Percentiles rank a stretch among this genome's conserved stretches.
Conservation (phyloP, 2,113 vertebrate species). For the Leucosticte australis region DNA sequence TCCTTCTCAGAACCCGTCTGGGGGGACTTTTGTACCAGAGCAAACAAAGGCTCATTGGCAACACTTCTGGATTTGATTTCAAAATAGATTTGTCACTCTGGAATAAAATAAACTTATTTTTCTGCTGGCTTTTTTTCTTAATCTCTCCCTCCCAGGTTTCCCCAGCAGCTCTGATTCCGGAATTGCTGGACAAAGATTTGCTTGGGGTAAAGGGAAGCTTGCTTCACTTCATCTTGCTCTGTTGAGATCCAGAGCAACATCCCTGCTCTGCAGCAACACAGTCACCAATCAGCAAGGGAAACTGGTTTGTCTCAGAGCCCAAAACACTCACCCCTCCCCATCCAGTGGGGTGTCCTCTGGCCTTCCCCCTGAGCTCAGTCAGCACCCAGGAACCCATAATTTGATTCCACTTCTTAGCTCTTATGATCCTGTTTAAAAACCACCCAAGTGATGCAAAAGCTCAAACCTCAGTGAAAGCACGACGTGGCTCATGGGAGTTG, state of each 20-base stretch:
- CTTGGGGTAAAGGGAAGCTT: not conserved
- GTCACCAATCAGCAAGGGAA: too few species aligned
- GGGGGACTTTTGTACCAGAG: constrained; percentile 44
- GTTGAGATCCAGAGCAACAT: not conserved
- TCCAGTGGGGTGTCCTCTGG: not conserved
- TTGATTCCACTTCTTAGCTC: not conserved
- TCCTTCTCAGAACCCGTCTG: not conserved
- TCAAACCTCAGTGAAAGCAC: fast-evolving
- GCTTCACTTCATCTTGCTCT: not conserved
- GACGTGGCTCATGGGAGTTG: fast-evolving
- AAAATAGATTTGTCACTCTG: constrained; percentile 64
- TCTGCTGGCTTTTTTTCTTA: not conserved
- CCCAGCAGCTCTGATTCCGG: not conserved
- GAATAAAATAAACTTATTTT: constrained; percentile 72
- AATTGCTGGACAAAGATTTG: not conserved
- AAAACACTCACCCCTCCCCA: fast-evolving
- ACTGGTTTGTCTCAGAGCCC: not conserved
- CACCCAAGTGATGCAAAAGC: not conserved
- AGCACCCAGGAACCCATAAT: not conserved
- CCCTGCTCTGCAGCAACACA: not conserved
- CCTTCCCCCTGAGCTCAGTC: not conserved
- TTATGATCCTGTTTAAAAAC: not conserved
- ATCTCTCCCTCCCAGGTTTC: constrained; percentile 43
- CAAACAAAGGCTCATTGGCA: constrained; percentile 77
- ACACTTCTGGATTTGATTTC: constrained; percentile 73